Evolutionary conservation across 1,140 invertebrate species (phyloP), one percentile per base, ranked within the genome.

Genomic region (Armadillidium nasatum): DNA sequence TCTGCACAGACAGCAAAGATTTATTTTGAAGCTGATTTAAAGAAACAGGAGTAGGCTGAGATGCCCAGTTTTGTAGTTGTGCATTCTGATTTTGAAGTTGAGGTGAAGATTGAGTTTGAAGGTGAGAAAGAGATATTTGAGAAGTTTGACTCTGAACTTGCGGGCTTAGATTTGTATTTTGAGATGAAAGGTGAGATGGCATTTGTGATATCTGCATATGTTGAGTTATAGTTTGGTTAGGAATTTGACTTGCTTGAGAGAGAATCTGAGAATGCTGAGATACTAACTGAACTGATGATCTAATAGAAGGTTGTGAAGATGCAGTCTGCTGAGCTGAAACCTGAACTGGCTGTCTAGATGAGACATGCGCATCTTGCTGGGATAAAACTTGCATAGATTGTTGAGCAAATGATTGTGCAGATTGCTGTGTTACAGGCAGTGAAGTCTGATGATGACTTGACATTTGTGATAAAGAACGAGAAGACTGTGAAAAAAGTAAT

Each of bases 201-300:
- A 33, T 33, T 33, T 33, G 33, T 33, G 33, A 33, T 33, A 33
- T 33, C 1, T 33, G 33, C 33, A 33, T 33, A 3, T 1, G 6
- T 33, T 33, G 33, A 6, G 33, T 3, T 33, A 33, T 1, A 33
- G 33, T 33, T 81, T n/a, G 80, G 74, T 80, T 77, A 10, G 84
- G 82, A 67, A 73, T 33, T n/a, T 73, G 72, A 19, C 67, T 73
- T 19, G 54, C 46, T 54, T 73, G 72, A 46, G 67, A 60, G 44
- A 60, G 67, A 21, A 73, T 46, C 72, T 73, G 72, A 11, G 72
- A 43, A 46, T 46, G 72, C 46, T 73, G 72, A 33, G 33, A 33
- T 33, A 33, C 33, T 33, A 33, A 33, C 33, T 33, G 33, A 33
- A 33, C 33, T 33, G 33, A 33, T 33, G 33, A 33, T 33, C 33